Base-by-base conservation (phyloP, 2,888 invertebrate species). In the Taphrorychus bicolor region DNA sequence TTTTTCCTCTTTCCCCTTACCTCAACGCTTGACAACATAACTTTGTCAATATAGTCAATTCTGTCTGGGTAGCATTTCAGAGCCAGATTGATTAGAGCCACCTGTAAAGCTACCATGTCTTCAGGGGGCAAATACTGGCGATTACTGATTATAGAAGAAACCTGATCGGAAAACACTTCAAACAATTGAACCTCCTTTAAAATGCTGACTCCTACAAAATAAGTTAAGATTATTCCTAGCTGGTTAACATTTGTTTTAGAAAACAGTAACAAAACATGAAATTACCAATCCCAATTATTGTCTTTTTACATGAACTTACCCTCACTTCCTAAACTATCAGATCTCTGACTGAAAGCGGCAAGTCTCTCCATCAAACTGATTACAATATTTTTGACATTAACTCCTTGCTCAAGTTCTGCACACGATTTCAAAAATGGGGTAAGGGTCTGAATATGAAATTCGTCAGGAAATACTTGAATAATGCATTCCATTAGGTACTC, bases 401-500 rank as follows among this genome's bases (percentile, higher is more conserved):
- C 98, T 5, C 93, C 94, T 0, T 91, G 90, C 79, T 98, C 97
- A 0, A 99, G 85, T 79, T 99, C 98, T 0, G 95, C 97, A 81
- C 99, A 99, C 0, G 98, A 97, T 82, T 96, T 94, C 64, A 99
- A 86, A 83, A 99, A 99, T 48, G 95, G 92, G 81, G 93, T 94
- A 69, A 99, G 85, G 0, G 98, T 98, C 75, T 96, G 94, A 77
- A 99, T 85, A 84, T 99, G 99, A 82, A 98, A 98, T 83, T 99
- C 99, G 80, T 99, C 99, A 0, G 99, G 98, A 81, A 99, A 99
- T 19, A 97, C 96, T 87, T 98, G 98, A 81, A 98, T 98, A 66
- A 98, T 95, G 80, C 98, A 98, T 83, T 98, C 98, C 98, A 99
- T 98, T 18, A 99, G 88, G 82, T 99, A 99, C 84, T 99, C 98